A percentile compares a stretch with the other conserved stretches of the same genome.
These are phyloP conservation scores for Tetrapedia diversipes DNA, from an alignment of 2,888 invertebrate species.

Conservation along the genomic window DNA sequence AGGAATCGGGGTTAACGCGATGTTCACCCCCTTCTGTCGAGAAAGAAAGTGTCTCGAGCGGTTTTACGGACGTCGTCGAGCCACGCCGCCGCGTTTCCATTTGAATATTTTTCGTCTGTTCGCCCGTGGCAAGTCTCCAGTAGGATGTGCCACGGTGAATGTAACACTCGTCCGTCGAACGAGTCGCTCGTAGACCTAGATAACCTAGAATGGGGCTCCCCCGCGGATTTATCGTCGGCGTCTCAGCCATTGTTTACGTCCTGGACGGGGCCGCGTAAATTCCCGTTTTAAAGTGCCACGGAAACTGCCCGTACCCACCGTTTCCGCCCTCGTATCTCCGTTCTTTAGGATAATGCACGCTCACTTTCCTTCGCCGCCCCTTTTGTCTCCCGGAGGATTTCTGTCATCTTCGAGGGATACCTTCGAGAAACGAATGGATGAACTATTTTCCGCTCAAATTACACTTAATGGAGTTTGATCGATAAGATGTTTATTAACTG, in stretches of 20 bases:
- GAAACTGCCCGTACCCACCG: conserved; percentile 55
- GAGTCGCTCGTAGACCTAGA: conserved; percentile 70
- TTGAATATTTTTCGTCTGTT: conserved; percentile 26
- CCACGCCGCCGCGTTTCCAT: background rate
- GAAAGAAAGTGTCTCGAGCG: conserved; percentile 11
- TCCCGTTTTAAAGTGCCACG: conserved; percentile 63
- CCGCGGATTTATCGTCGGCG: conserved; percentile 72
- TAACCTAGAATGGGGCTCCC: conserved; percentile 57
- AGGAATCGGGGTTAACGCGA: conserved; percentile 10
- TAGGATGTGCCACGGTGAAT: conserved; percentile 4
- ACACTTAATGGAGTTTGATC: too few species aligned
- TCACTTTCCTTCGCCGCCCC: conserved; percentile 11
- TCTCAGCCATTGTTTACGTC: conserved; percentile 73
- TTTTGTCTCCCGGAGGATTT: background rate
- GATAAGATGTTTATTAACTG: background rate
- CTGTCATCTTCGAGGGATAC: background rate
- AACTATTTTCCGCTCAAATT: background rate
- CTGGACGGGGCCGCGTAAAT: conserved; percentile 64
- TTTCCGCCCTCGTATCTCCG: conserved; percentile 34
- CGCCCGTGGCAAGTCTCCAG: conserved; percentile 13
- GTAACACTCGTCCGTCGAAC: conserved; percentile 51
- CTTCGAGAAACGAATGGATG: background rate
- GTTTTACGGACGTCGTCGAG: conserved; percentile 17
- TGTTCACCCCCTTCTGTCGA: background rate
- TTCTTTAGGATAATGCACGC: conserved; percentile 27